These are phyloP conservation scores for Sphaerophoria rueppellii DNA, from an alignment of 2,888 invertebrate species.

Conservation along the genomic window DNA sequence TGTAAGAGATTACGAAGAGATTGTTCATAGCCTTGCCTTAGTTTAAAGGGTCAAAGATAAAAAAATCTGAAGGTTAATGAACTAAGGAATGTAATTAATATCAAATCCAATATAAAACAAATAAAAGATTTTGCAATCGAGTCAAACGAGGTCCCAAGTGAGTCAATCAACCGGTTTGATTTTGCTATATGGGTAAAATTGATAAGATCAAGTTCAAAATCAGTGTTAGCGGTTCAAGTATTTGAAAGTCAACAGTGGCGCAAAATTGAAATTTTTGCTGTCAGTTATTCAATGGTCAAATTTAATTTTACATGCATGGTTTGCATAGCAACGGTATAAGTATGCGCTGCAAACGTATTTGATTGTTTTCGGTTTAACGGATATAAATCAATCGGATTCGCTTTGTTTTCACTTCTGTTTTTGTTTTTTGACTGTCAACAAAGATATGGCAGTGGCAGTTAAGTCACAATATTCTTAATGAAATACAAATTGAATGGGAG, in stretches of 20 bases:
- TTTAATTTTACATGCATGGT: not conserved
- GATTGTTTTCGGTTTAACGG: too few species aligned
- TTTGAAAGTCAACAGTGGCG: not conserved
- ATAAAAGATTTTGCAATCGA: not conserved
- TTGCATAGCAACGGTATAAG: too few species aligned
- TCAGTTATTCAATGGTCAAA: not conserved
- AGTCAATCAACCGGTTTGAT: not conserved
- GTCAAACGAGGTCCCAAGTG: not conserved
- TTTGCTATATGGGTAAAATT: not conserved
- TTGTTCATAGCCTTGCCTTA: not conserved
- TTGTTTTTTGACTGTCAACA: too few species aligned
- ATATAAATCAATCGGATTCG: too few species aligned
- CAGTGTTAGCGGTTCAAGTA: not conserved
- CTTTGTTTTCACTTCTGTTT: too few species aligned
- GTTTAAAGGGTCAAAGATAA: not conserved
- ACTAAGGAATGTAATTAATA: conserved; percentile 22
- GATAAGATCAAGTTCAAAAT: not conserved
- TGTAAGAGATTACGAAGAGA: conserved; percentile 10
- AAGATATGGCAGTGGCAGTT: too few species aligned
- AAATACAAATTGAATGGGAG: too few species aligned
- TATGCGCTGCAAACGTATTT: too few species aligned
- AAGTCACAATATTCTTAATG: too few species aligned
- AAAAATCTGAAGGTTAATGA: conserved; percentile 17
- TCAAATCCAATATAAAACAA: conserved; percentile 23
- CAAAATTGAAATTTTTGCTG: not conserved